Evolutionary conservation across 2,797 vertebrate genomes (phyloP).

Genomic region (Takifugu rubripes): DNA sequence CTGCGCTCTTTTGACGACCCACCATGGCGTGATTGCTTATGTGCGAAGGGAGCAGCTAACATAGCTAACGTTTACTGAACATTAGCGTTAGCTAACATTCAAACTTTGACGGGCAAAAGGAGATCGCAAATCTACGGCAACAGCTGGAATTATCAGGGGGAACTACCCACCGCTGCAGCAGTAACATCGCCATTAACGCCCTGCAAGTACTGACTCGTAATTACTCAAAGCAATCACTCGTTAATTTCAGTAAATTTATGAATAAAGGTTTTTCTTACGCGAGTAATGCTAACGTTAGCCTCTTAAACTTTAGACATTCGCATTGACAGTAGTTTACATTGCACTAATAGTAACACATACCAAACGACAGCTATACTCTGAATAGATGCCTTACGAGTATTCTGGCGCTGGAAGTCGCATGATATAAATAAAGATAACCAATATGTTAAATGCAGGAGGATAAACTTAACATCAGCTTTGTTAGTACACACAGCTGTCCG

Average conservation of each 20-base stretch:
- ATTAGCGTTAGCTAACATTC: constrained; percentile 53
- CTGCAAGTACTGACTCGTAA: neutral
- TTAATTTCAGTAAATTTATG: constrained; percentile 20
- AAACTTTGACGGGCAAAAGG: constrained; percentile 65
- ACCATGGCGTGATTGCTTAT: constrained; percentile 20
- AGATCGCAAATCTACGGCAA: constrained; percentile 13
- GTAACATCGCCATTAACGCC: neutral
- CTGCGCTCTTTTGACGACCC: neutral
- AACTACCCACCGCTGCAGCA: constrained; percentile 8
- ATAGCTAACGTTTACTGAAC: constrained; percentile 50
- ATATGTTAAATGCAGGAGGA: constrained; percentile 46
- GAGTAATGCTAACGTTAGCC: constrained; percentile 56
- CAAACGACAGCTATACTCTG: neutral
- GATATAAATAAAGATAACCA: constrained; percentile 43
- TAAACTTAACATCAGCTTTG: constrained; percentile 49
- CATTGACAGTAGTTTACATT: neutral
- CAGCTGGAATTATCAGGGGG: neutral
- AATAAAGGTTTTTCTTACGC: constrained; percentile 24
- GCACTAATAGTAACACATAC: neutral
- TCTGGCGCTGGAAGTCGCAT: constrained; percentile 14
- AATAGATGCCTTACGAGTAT: neutral
- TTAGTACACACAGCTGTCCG: constrained; percentile 44
- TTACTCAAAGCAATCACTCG: neutral
- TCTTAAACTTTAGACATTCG: constrained; percentile 18
- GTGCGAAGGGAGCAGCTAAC: constrained; percentile 27